Evolutionary conservation across 1,140 invertebrate species (phyloP).

Genomic region (Asbolus verrucosus): DNA sequence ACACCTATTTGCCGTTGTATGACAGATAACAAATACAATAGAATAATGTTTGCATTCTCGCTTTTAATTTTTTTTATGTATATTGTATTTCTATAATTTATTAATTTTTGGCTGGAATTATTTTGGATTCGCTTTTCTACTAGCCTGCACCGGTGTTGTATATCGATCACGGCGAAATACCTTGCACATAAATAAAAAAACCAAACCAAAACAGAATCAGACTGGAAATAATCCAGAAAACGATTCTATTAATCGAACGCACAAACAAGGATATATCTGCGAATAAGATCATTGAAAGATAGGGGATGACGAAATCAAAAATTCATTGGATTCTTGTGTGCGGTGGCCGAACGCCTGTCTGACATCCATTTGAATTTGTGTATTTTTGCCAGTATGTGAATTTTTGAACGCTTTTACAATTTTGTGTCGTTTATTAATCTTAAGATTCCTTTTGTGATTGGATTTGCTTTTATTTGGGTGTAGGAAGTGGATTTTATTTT

Average conservation of each 20-base stretch:
- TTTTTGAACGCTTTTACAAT: neutral
- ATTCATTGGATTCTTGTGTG: conserved; percentile 18
- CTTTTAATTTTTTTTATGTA: no score
- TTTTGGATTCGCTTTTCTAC: no score
- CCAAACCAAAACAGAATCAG: conserved; percentile 2
- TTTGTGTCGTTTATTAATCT: neutral
- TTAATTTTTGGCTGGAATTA: no score
- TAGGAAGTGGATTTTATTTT: neutral
- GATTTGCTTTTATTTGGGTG: conserved; percentile 3
- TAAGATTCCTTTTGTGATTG: no score
- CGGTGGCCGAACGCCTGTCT: neutral
- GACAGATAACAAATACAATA: no score
- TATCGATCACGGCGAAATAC: no score
- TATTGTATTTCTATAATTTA: no score
- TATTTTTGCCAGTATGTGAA: neutral
- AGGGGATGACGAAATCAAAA: conserved; percentile 30
- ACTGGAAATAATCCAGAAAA: neutral
- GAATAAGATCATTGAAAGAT: conserved; percentile 34
- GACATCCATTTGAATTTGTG: no score
- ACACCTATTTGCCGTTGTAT: no score
- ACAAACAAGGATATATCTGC: conserved; percentile 23
- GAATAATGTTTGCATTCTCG: no score
- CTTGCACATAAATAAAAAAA: no score
- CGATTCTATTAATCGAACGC: conserved; percentile 19
- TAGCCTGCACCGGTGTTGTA: no score